phyloP scores from a whole-genome alignment of 2,113 vertebrate genomes.

The Saccopteryx bilineata region DNA sequence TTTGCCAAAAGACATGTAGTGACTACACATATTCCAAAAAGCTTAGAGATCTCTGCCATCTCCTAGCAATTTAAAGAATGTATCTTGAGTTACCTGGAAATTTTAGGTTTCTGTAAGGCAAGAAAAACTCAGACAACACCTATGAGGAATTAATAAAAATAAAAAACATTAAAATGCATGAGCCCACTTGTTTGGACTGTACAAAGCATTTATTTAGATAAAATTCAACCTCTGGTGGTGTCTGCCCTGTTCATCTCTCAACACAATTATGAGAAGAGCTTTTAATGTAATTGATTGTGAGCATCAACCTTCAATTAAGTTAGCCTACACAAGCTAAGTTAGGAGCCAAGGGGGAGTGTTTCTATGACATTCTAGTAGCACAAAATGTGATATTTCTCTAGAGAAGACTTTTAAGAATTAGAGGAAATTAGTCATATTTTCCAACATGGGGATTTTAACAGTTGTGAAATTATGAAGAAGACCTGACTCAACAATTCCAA shows the following conservation, averaged over 20 bases:
- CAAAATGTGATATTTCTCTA: slow-evolving; percentile 84
- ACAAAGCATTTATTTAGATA: slow-evolving; percentile 45
- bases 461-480: slow-evolving; percentile 78
- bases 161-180: slow-evolving; percentile 16
- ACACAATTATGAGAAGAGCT: slow-evolving; percentile 53
- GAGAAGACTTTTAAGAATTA: slow-evolving; percentile 83
- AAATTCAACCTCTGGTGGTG: not conserved
- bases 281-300: slow-evolving; percentile 63
- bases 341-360: slow-evolving; percentile 74
- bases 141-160: slow-evolving; percentile 4
- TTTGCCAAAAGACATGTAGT: not conserved
- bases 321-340: slow-evolving; percentile 70
- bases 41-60: not conserved
- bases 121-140: not conserved
- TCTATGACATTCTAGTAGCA: slow-evolving; percentile 79
- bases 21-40: slow-evolving; percentile 8
- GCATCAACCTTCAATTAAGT: slow-evolving; percentile 35
- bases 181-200: slow-evolving; percentile 47
- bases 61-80: not conserved
- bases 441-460: slow-evolving; percentile 81
- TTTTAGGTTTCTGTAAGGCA: not conserved
- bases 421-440: slow-evolving; percentile 83
- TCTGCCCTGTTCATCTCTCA: slow-evolving; percentile 40
- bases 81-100: not conserved
- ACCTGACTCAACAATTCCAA: slow-evolving; percentile 83